Conservation (phyloP, 1,140 invertebrate species). For the Heliothis subflexa region DNA sequence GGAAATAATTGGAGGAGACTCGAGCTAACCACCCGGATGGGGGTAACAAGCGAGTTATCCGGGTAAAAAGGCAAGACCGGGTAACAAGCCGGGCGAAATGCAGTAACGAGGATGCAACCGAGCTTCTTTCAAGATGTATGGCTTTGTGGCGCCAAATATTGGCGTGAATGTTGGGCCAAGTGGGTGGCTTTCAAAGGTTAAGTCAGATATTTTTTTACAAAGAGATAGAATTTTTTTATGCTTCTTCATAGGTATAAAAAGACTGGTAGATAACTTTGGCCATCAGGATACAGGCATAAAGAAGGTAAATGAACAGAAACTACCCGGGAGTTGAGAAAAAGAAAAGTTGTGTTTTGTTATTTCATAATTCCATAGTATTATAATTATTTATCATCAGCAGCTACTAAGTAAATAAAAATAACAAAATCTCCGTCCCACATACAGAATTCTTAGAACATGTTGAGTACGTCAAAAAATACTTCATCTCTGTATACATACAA, state of each 20-base stretch:
- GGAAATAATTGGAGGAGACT: constrained; percentile 78
- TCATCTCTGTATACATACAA: constrained; percentile 38
- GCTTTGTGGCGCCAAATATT: constrained; percentile 43
- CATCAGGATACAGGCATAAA: no score
- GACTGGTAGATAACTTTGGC: no score
- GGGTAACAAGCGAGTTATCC: constrained; percentile 76
- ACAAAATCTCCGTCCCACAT: constrained; percentile 7
- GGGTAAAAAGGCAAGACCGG: constrained; percentile 65
- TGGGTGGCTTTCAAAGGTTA: background rate
- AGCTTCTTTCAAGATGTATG: constrained; percentile 57
- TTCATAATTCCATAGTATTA: background rate
- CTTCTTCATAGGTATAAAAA: no score
- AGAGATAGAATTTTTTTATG: no score
- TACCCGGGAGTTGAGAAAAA: no score
- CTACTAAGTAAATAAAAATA: constrained; percentile 34
- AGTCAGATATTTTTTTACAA: no score
- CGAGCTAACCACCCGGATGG: constrained; percentile 74
- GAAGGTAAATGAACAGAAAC: no score
- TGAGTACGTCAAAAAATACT: constrained; percentile 32
- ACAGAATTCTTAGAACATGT: constrained; percentile 21
- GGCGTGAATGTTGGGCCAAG: constrained; percentile 14
- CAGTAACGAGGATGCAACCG: constrained; percentile 72
- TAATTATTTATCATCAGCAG: constrained; percentile 23
- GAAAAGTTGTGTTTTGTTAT: background rate
- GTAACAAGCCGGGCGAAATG: constrained; percentile 69